phyloP scores from a whole-genome alignment of 2,888 invertebrate species.

The Acrobasis repandana region DNA sequence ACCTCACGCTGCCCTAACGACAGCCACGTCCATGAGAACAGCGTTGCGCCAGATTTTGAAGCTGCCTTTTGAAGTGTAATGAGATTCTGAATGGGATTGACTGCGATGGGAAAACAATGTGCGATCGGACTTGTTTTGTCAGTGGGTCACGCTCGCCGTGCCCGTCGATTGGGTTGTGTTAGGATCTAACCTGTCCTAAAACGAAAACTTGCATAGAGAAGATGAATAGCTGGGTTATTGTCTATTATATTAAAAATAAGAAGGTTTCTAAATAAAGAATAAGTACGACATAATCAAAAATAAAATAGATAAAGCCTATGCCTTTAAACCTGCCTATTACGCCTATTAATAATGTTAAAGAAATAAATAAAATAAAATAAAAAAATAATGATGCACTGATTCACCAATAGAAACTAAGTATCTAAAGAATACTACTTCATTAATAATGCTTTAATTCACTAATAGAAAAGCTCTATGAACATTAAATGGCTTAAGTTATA shows the following conservation, averaged over 20 bases:
- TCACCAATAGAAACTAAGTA: no score
- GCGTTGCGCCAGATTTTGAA: slow-evolving; percentile 73
- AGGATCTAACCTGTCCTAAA: slow-evolving; percentile 9
- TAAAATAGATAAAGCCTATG: no score
- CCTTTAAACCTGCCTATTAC: no score
- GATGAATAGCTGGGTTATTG: background rate
- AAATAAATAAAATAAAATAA: no score
- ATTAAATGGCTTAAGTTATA: background rate
- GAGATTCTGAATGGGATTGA: slow-evolving; percentile 80
- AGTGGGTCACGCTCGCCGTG: slow-evolving; percentile 64
- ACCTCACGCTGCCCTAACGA: slow-evolving; percentile 82
- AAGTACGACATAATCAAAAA: no score
- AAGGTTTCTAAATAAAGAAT: background rate
- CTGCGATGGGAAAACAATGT: slow-evolving; percentile 79
- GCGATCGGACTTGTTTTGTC: slow-evolving; percentile 65
- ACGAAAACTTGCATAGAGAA: background rate
- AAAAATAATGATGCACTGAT: no score
- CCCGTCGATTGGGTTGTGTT: slow-evolving; percentile 6
- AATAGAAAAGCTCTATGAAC: background rate
- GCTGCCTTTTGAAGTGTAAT: slow-evolving; percentile 79
- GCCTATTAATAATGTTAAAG: no score
- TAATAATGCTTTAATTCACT: background rate
- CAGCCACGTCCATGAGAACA: slow-evolving; percentile 81
- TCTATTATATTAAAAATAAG: background rate
- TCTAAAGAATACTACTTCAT: no score